Evolutionary conservation across 2,888 invertebrate genomes (phyloP), one percentile per base, ranked within the genome.

Genomic region (Troides aeacus): DNA sequence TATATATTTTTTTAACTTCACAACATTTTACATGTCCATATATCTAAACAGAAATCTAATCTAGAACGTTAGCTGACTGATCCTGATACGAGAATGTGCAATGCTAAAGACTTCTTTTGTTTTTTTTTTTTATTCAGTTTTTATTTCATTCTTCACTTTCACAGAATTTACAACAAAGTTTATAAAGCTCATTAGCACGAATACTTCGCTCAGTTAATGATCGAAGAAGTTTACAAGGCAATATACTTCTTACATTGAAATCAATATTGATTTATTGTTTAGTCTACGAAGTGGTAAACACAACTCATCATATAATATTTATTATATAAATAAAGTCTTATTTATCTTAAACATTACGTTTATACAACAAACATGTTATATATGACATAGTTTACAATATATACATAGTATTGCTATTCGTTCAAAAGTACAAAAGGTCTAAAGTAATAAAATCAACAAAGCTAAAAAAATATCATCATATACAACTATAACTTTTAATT

Each of bases 71-170:
- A 90, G 90, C 88, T 89, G 85, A 87, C 87, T 89, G 84, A 87
- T 87, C 87, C 89, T 89, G 81, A 86, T 85, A 87, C 81, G 91
- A 90, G 92, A 92, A 92, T 92, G 92, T 92, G 92, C 92, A 88
- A 92, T 91, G 92, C 92, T 90, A 84, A 83, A 80, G 84, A 88
- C 87, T 90, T 90, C 90, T 90, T 88, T 85, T 86, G 87, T 70
- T 90, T 86, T 84, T 88, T 89, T 89, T 61, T 86, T 84, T 88
- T 89, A 67, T 89, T 84, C 78, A 77, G 78, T 84, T 84, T 82
- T 88, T 88, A 84, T 86, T 91, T 90, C 87, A 85, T 85, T 85
- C 86, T 85, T 90, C 87, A 89, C 85, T 87, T 82, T 86, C 84
- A 87, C 86, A 84, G 84, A 82, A 78, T 84, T 77, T 78, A 78